Percentiles rank a stretch among this genome's conserved stretches.
Evolutionary conservation across 2,888 invertebrate species (phyloP).

Genomic region (Agrotis segetum): DNA sequence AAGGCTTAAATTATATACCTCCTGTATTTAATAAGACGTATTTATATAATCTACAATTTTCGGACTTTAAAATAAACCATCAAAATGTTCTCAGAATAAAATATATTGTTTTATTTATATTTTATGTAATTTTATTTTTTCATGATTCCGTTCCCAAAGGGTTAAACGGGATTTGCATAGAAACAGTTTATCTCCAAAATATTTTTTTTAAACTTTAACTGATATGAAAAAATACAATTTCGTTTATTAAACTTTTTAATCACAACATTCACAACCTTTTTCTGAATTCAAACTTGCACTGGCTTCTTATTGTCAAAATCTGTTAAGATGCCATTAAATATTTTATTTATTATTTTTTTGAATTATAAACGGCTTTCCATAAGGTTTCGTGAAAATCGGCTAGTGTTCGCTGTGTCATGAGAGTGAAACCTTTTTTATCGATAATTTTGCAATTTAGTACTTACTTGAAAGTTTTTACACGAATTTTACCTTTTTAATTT

Average conservation of each 20-base stretch:
- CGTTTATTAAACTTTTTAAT: neutral
- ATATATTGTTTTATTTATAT: neutral
- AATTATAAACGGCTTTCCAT: neutral
- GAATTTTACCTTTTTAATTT: too few species aligned
- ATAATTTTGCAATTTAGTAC: too few species aligned
- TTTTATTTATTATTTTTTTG: neutral
- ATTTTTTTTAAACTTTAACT: too few species aligned
- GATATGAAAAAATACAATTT: too few species aligned
- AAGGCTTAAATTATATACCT: conserved; percentile 65
- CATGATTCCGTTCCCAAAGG: too few species aligned
- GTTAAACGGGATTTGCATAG: too few species aligned
- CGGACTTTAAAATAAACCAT: neutral
- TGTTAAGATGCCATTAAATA: neutral
- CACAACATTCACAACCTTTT: neutral
- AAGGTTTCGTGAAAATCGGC: neutral
- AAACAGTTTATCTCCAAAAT: too few species aligned
- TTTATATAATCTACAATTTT: conserved; percentile 14
- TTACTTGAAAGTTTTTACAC: too few species aligned
- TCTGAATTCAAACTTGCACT: neutral
- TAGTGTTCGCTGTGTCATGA: neutral
- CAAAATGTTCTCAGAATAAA: conserved; percentile 13
- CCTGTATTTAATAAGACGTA: conserved; percentile 25
- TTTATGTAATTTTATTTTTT: too few species aligned
- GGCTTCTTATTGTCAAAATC: neutral
- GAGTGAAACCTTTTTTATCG: too few species aligned